Conservation (phyloP, 2,888 invertebrate genomes). For the Oligia latruncula region DNA sequence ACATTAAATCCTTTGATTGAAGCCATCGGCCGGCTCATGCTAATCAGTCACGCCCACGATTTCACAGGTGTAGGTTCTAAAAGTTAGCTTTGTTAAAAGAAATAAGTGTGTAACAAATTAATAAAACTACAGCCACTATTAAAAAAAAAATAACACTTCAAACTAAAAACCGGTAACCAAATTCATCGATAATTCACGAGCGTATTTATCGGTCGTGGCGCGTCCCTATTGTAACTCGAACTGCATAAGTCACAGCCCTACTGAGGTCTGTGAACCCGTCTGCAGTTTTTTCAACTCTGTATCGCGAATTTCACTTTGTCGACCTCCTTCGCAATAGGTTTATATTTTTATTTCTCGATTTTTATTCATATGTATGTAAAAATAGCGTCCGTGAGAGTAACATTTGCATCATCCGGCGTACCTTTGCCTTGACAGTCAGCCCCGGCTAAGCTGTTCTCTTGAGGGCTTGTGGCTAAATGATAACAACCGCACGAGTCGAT, state of each 20-base stretch:
- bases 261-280: slow-evolving; percentile 51
- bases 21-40: not conserved
- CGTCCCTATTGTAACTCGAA: slow-evolving; percentile 49
- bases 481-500: not conserved
- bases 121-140: not conserved
- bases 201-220: slow-evolving; percentile 35
- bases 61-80: not conserved
- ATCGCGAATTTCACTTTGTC: slow-evolving; percentile 36
- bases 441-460: no score
- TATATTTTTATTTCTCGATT: slow-evolving; percentile 19
- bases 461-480: not conserved
- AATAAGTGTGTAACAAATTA: not conserved
- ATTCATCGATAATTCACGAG: slow-evolving; percentile 54
- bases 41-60: not conserved
- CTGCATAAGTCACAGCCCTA: slow-evolving; percentile 53
- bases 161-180: slow-evolving; percentile 1
- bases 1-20: no score
- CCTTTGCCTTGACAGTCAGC: no score
- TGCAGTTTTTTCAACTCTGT: slow-evolving; percentile 63
- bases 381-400: not conserved
- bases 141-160: no score
- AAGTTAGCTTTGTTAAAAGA: not conserved
- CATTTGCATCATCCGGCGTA: not conserved
- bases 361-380: not conserved
- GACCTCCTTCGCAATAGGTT: slow-evolving; percentile 24